Evolutionary conservation across 2,797 vertebrate genomes (phyloP), one percentile per base, ranked within the genome.

Genomic region (Acipenser transmontanus): DNA sequence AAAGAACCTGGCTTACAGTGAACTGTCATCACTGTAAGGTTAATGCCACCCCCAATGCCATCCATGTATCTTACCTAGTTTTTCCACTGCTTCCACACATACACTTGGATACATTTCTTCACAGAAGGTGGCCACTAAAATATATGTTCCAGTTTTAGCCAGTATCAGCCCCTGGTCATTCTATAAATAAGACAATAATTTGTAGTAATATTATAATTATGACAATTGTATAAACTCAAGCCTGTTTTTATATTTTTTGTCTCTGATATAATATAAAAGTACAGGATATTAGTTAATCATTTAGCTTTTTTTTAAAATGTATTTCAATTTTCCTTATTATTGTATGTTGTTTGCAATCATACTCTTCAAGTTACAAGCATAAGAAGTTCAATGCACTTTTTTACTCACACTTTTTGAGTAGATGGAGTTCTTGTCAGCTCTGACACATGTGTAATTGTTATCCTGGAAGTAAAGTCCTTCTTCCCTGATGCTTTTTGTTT

Each of bases 81-180:
- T 92, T 75, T 93, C 90, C 7, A 87, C 77, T 7, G 91, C 90
- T 77, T 92, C 88, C 66, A 90, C 87, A 0, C 89, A 91, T 59
- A 92, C 80, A 1, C 87, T 88, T 54, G 90, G 87, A 70, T 87
- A 87, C 89, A 91, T 92, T 69, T 75, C 80, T 0, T 74, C 77
- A 6, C 54, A 70, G 67, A 91, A 93, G 0, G 86, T 88, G 64
- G 85, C 78, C 47, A 89, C 76, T 64, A 93, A 68, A 50, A 91
- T 73, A 63, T 85, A 84, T 34, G 69, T 17, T 1, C 68, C 61
- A 1, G 89, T 92, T 73, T 84, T 92, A 62, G 81, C 87, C 57
- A 82, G 50, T 11, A 90, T 63, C 68, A 91, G 64, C 6, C 91
- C 91, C 10, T 70, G 75, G 0, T 82, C 77, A 47, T 76, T 77